A percentile compares a stretch with the other conserved stretches of the same genome.
These are phyloP conservation scores for Pluvialis apricaria DNA, from an alignment of 2,113 vertebrate species.

Conservation along the genomic window DNA sequence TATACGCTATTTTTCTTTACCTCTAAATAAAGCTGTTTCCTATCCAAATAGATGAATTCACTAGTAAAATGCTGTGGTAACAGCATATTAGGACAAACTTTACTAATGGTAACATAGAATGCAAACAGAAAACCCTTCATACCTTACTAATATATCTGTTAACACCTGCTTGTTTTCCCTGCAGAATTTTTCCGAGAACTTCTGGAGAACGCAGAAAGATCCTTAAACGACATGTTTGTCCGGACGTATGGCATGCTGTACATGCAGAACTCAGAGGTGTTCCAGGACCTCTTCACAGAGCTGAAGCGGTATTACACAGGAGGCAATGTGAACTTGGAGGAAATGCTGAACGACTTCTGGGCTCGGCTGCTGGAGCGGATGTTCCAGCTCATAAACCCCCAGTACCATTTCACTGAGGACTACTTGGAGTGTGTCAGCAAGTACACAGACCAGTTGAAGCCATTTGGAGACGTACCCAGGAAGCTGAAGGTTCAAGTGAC, in stretches of 20 bases:
- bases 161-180: slow-evolving; percentile 9
- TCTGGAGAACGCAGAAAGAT: slow-evolving; percentile 92
- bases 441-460: slow-evolving; percentile 94
- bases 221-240: slow-evolving; percentile 91
- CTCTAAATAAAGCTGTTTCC: not conserved
- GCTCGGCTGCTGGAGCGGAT: slow-evolving; percentile 90
- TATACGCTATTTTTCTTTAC: not conserved
- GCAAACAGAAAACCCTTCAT: fast-evolving
- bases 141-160: not conserved
- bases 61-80: not conserved
- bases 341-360: slow-evolving; percentile 98
- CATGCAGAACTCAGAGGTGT: slow-evolving; percentile 94
- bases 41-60: not conserved
- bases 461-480: slow-evolving; percentile 93
- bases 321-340: slow-evolving; percentile 94
- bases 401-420: slow-evolving; percentile 91
- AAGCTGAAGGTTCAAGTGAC: slow-evolving; percentile 95
- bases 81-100: not conserved
- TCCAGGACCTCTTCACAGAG: slow-evolving; percentile 94
- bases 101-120: not conserved
- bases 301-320: slow-evolving; percentile 94
- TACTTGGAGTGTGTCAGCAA: slow-evolving; percentile 97
- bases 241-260: slow-evolving; percentile 91
- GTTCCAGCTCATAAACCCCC: slow-evolving; percentile 95
- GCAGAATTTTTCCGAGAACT: slow-evolving; percentile 96